Percentiles rank a stretch among this genome's conserved stretches.
phyloP scores from a whole-genome alignment of 2,113 vertebrate species.

The Atrichornis clamosus region DNA sequence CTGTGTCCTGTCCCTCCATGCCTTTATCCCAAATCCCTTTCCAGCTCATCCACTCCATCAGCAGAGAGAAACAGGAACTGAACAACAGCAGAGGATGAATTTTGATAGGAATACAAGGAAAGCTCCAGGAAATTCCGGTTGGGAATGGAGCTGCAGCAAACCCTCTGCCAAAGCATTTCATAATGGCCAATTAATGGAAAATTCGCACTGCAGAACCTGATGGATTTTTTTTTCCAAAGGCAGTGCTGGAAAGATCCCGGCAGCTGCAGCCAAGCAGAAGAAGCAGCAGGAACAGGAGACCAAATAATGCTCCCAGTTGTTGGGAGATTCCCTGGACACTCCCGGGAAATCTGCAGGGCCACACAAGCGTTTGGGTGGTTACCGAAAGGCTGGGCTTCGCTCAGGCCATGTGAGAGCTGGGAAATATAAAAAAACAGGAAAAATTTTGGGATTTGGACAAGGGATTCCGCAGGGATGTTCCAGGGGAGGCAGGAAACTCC shows the following conservation, averaged over 20 bases:
- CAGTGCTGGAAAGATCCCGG: not conserved
- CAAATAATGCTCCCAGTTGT: not conserved
- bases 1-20: not conserved
- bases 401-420: not conserved
- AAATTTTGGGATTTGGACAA: accelerated
- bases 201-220: not conserved
- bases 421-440: not conserved
- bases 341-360: too few relatives aligned
- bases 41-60: not conserved
- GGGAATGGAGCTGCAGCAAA: not conserved
- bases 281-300: not conserved
- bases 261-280: not conserved
- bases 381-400: not conserved
- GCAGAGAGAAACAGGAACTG: not conserved
- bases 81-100: not conserved
- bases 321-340: not conserved
- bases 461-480: not conserved
- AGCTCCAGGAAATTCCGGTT: not conserved
- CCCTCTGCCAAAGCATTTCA: not conserved
- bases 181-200: not conserved
- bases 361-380: not conserved
- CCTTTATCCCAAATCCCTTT: not conserved
- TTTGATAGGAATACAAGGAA: not conserved
- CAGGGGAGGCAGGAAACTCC: not conserved
- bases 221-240: not conserved